Evolutionary conservation across 1,140 invertebrate species (phyloP).

Genomic region (Palaemon carinicauda): DNA sequence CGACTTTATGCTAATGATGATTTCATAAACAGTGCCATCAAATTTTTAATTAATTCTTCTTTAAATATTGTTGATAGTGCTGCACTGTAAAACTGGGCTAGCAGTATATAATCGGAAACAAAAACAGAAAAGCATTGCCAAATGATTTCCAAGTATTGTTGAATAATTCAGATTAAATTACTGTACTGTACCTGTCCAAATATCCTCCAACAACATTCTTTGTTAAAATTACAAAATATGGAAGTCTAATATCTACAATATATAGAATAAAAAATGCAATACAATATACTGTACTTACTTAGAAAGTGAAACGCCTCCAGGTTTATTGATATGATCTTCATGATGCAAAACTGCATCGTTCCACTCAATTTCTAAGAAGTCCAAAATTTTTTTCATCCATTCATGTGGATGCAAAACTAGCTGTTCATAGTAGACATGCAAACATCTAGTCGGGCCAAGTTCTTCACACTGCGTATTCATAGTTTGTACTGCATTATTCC

Average conservation of each 20-base stretch:
- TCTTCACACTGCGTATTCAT: slow-evolving; percentile 95
- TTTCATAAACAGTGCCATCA: no score
- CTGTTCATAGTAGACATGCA: slow-evolving; percentile 96
- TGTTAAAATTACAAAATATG: not conserved
- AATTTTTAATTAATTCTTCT: no score
- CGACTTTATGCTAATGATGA: no score
- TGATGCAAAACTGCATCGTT: slow-evolving; percentile 96
- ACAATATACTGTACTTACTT: slow-evolving; percentile 54
- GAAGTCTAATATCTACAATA: not conserved
- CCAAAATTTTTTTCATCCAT: slow-evolving; percentile 89
- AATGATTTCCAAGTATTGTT: no score
- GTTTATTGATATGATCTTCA: slow-evolving; percentile 95
- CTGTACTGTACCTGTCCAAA: no score
- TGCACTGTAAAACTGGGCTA: no score
- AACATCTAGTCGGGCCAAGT: slow-evolving; percentile 83
- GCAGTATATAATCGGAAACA: no score
- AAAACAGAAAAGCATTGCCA: no score
- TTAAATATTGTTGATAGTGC: no score
- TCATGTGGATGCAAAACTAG: slow-evolving; percentile 90
- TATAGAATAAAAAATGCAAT: not conserved
- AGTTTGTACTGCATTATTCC: slow-evolving; percentile 92
- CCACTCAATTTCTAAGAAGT: slow-evolving; percentile 94
- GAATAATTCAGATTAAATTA: no score
- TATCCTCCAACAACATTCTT: no score
- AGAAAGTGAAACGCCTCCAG: slow-evolving; percentile 82